phyloP scores from a whole-genome alignment of 2,113 vertebrate species.

The Coracopsis vasa region DNA sequence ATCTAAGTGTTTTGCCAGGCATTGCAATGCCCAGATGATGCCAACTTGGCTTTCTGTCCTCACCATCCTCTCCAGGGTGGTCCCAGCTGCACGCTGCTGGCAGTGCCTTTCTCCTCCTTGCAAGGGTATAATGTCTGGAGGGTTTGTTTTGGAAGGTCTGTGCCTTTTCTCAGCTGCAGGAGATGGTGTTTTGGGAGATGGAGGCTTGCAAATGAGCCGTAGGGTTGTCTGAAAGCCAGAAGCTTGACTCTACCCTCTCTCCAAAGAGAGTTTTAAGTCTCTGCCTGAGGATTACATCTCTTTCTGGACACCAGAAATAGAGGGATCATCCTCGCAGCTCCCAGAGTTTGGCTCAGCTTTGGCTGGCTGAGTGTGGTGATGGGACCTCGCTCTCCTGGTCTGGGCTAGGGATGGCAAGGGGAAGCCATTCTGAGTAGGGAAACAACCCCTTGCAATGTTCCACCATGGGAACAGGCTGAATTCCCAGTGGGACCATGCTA shows the following conservation, averaged over 20 bases:
- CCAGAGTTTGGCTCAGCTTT: not conserved
- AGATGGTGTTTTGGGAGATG: not conserved
- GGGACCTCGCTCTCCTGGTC: accelerated
- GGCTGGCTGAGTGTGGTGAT: accelerated
- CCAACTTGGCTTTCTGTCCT: not conserved
- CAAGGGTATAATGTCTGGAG: not conserved
- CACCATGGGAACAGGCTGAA: not conserved
- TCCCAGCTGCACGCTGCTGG: not conserved
- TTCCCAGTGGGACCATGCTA: not conserved
- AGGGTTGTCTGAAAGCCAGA: not conserved
- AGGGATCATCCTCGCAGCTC: not conserved
- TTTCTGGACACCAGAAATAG: not conserved
- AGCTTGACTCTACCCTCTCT: not conserved
- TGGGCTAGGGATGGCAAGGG: not conserved
- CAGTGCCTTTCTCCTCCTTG: not conserved
- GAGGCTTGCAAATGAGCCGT: not conserved
- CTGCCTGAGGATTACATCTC: not conserved
- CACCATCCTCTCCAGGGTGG: not conserved
- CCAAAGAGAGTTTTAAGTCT: not conserved
- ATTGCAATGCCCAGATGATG: not conserved
- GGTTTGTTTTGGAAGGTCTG: not conserved
- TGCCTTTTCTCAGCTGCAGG: not conserved
- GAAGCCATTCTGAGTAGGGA: not conserved
- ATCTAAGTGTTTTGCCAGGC: not conserved
- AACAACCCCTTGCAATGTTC: not conserved